phyloP scores from a whole-genome alignment of 2,888 invertebrate genomes.

The Dascillus cervinus region DNA sequence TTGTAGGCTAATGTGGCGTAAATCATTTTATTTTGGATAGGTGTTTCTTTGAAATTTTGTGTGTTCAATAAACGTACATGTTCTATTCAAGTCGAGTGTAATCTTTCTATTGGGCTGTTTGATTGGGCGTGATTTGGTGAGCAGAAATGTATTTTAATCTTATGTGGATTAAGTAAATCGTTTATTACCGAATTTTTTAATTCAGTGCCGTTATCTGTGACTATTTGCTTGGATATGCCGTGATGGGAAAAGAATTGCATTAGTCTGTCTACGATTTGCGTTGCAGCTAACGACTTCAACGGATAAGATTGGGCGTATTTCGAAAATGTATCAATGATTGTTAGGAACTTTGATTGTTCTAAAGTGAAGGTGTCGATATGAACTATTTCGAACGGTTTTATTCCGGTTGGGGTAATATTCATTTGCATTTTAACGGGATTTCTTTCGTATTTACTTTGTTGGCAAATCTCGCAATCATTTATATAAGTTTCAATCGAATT shows the following conservation, averaged over 20 bases:
- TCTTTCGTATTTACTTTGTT: constrained; percentile 17
- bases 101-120: constrained; percentile 17
- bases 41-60: constrained; percentile 4
- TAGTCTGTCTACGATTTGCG: constrained; percentile 14
- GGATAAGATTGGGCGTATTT: constrained; percentile 12
- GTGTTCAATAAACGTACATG: constrained; percentile 6
- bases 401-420: constrained; percentile 4
- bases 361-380: constrained; percentile 2
- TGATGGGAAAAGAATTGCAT: constrained; percentile 14
- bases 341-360: constrained; percentile 4
- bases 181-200: constrained; percentile 11
- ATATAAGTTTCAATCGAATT: constrained; percentile 14
- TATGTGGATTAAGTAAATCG: constrained; percentile 14
- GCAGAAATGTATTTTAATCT: constrained; percentile 18
- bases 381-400: constrained; percentile 5
- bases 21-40: constrained; percentile 1
- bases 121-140: constrained; percentile 14
- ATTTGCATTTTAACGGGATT: constrained; percentile 4
- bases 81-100: constrained; percentile 18
- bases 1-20: constrained; percentile 6
- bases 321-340: constrained; percentile 2
- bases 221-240: constrained; percentile 2
- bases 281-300: constrained; percentile 7
- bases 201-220: constrained; percentile 3
- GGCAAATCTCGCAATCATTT: constrained; percentile 13